Evolutionary conservation across 23 tunicate genomes (phyloP), one percentile per base, ranked within the genome.

Genomic region (Trididemnum nubilum): DNA sequence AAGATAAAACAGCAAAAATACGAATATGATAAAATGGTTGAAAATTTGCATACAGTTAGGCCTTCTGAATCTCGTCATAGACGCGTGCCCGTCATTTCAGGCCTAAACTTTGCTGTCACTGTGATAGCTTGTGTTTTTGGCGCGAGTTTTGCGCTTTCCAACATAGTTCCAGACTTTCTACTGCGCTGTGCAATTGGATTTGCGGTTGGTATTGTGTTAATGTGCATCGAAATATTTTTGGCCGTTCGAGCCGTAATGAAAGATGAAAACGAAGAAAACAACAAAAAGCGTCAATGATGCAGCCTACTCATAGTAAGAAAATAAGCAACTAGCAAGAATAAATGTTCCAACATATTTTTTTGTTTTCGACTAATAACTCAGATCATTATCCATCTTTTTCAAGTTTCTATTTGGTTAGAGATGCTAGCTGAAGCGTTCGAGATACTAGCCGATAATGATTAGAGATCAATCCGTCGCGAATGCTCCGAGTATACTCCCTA

Each of bases 21-120:
- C 24, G 92, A 72, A n/a, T 92, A 92, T 82, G 83, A 92, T 36
- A 87, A 92, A 83, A 92, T 92, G 97, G 92, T 92, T 25, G 67
- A 64, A 34, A 87, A 87, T 72, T 1, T 65, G 72, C 29, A 72
- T 18, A 51, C 69, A 32, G 33, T 33, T 19, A 35, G 54, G 27
- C 38, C 81, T 15, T 26, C 81, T 73, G 21, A 26, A n/a, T 50
- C 78, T 1, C 35, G 40, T 29, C 31, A 35, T n/a, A 12, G 3
- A 5, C 52, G 76, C 0, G 81, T 87, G 33, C 80, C 91, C 0
- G 35, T 86, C 35, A 78, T 65, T 1, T 72, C 85, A 40, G 97
- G 97, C 18, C 30, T 92, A 3, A 92, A 87, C 51, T 92, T 92
- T 92, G 88, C 92, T 1, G 70, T 92, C 3, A 92, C 92, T 22